Evolutionary conservation across 2,797 vertebrate species (phyloP).

Genomic region (Enteromius anoplus): DNA sequence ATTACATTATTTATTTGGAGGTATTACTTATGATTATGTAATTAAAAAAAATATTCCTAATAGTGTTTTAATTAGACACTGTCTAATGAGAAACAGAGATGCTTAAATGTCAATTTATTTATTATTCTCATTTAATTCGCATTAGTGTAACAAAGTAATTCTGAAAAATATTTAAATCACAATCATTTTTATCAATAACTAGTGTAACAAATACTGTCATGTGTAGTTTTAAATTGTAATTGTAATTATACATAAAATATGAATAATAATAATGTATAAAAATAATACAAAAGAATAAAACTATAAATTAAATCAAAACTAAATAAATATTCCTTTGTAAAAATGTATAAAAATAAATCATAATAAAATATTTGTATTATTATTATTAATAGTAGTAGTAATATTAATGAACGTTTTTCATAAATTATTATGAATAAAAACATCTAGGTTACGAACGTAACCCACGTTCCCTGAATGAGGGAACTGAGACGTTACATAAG

Average conservation of each 20-base stretch:
- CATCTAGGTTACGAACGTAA: no score
- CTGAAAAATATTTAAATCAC: neutral
- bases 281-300: neutral
- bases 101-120: neutral
- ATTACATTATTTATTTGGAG: neutral
- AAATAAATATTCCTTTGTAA: neutral
- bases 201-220: neutral
- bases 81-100: neutral
- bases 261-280: neutral
- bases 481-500: no score
- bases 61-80: slow-evolving; percentile 4
- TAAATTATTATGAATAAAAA: neutral
- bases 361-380: neutral
- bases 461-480: no score
- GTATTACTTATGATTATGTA: neutral
- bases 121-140: neutral
- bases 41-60: neutral
- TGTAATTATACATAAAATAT: neutral
- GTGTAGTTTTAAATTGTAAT: neutral
- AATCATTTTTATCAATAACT: neutral
- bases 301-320: neutral
- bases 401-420: neutral
- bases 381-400: neutral
- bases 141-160: neutral
- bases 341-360: neutral